A percentile compares a stretch with the other conserved stretches of the same genome.
Evolutionary conservation across 2,113 vertebrate species (phyloP).

Genomic region (Trichechus manatus): DNA sequence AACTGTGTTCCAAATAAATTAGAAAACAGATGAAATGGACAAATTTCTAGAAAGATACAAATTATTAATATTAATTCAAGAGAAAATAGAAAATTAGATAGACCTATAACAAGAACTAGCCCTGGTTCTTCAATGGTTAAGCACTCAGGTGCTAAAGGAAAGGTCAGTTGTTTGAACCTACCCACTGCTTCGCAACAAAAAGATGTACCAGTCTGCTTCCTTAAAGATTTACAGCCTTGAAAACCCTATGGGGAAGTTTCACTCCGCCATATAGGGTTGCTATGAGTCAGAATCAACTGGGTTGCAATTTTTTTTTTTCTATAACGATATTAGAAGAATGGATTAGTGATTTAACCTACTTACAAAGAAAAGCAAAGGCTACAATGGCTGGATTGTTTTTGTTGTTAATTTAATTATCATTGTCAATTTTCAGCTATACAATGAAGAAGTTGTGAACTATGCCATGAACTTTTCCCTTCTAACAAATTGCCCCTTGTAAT

Average conservation of each 20-base stretch:
- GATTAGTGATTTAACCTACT: neutral
- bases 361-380: neutral
- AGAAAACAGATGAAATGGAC: neutral
- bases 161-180: too few species aligned
- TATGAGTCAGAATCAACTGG: too few species aligned
- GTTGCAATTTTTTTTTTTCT: neutral
- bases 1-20: neutral
- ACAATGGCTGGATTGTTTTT: neutral
- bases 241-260: too few species aligned
- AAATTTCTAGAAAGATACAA: neutral
- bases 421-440: neutral
- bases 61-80: neutral
- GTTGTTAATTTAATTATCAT: neutral
- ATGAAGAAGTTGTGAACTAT: neutral
- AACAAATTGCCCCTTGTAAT: neutral
- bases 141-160: too few species aligned
- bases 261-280: too few species aligned
- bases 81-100: too few species aligned
- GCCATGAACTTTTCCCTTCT: neutral
- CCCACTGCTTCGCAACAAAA: too few species aligned
- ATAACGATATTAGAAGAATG: too few species aligned
- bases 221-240: too few species aligned
- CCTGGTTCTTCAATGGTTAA: too few species aligned
- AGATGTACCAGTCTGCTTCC: too few species aligned
- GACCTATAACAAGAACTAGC: too few species aligned